phyloP scores from a whole-genome alignment of 2,797 vertebrate species.

The Propithecus perrieri region DNA sequence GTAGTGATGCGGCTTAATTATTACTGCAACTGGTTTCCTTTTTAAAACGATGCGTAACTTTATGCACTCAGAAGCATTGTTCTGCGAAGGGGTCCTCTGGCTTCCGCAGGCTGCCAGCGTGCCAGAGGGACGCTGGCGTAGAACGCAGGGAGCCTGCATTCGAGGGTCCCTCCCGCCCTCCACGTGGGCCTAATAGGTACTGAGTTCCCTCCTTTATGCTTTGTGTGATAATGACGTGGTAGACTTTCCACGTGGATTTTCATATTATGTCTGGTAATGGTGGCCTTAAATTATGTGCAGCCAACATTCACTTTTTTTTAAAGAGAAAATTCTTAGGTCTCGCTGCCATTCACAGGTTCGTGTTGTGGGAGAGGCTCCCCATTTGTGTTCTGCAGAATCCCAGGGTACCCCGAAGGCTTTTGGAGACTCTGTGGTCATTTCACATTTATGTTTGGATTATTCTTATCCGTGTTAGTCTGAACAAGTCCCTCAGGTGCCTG shows the following conservation, averaged over 20 bases:
- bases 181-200: background rate
- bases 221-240: background rate
- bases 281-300: constrained; percentile 12
- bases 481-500: constrained; percentile 12
- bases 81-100: background rate
- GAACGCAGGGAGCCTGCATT: background rate
- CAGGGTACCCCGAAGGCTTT: background rate
- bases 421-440: background rate
- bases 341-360: background rate
- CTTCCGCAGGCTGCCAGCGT: background rate
- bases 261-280: background rate
- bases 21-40: constrained; percentile 36
- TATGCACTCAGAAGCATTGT: background rate
- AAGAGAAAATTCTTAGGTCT: background rate
- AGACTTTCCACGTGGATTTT: background rate
- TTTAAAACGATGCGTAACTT: background rate
- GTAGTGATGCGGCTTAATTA: background rate
- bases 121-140: too few species aligned
- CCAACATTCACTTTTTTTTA: background rate
- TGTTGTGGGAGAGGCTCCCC: background rate
- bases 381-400: background rate
- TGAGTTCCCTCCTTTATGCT: background rate
- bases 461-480: background rate
- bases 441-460: background rate
- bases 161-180: background rate